phyloP scores from a whole-genome alignment of 2,113 vertebrate species.

The Corydoras sp. region DNA sequence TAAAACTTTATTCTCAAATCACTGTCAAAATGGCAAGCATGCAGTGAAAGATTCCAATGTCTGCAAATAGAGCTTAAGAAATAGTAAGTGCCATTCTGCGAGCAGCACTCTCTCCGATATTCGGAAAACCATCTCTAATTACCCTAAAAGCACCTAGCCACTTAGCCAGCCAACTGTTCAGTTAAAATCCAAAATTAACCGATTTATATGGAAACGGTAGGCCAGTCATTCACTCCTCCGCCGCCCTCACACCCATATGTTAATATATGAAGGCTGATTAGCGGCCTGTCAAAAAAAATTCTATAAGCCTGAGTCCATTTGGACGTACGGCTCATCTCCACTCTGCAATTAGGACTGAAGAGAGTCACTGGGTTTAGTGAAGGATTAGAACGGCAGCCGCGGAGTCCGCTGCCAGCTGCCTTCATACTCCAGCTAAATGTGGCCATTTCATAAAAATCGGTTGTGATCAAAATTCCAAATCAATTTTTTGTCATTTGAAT shows the following conservation, averaged over 20 bases:
- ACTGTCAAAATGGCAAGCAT: too few relatives aligned
- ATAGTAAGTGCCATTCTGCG: too few relatives aligned
- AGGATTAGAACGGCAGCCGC: neutral
- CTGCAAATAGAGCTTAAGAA: too few relatives aligned
- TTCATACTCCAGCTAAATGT: neutral
- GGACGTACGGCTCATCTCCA: neutral
- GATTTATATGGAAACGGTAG: constrained; percentile 41
- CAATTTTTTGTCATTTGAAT: too few relatives aligned
- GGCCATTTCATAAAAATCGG: neutral
- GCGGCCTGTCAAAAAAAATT: constrained; percentile 5
- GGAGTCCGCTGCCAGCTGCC: too few relatives aligned
- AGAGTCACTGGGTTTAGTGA: neutral
- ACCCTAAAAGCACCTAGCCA: constrained; percentile 1
- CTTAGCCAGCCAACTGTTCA: constrained; percentile 16
- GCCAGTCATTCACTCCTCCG: neutral
- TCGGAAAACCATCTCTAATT: neutral
- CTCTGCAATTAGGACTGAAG: constrained; percentile 5
- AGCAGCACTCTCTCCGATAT: neutral
- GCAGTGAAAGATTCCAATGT: too few relatives aligned
- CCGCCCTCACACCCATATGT: neutral
- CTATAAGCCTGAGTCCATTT: neutral
- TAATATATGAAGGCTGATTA: constrained; percentile 22
- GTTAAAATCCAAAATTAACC: constrained; percentile 28
- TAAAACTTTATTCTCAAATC: too few relatives aligned
- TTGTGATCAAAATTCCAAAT: neutral